A percentile compares a stretch with the other conserved stretches of the same genome.
These are phyloP conservation scores for Portevinia maculata DNA, from an alignment of 2,888 invertebrate species.

Conservation along the genomic window DNA sequence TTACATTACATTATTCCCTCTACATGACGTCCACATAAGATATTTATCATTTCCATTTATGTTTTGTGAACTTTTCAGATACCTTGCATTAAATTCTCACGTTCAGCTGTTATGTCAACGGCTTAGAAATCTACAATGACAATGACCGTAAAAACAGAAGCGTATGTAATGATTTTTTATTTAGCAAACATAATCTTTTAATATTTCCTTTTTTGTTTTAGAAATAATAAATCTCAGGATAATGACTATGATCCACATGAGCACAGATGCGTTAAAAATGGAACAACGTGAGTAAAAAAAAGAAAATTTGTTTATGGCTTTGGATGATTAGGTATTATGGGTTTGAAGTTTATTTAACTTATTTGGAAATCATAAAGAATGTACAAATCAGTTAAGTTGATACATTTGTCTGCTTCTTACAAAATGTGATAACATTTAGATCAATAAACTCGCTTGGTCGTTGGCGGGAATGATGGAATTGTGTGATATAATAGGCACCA, in stretches of 20 bases:
- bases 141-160: slow-evolving; percentile 17
- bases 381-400: no score
- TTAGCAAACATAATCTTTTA: not conserved
- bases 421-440: no score
- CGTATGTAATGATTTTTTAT: slow-evolving; percentile 13
- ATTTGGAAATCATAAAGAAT: not conserved
- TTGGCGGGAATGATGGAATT: no score
- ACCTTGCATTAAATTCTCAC: not conserved
- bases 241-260: slow-evolving; percentile 90
- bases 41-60: slow-evolving; percentile 2
- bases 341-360: not conserved
- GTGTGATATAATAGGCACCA: no score
- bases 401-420: no score
- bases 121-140: slow-evolving; percentile 4
- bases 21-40: not conserved
- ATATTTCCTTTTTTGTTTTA: slow-evolving; percentile 4
- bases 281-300: slow-evolving; percentile 86
- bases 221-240: slow-evolving; percentile 76
- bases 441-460: not conserved
- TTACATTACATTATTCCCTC: no score
- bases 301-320: not conserved
- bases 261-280: slow-evolving; percentile 89
- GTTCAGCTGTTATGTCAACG: not conserved
- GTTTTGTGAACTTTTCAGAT: not conserved
- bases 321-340: no score